Evolutionary conservation across 2,888 invertebrate species (phyloP), one percentile per base, ranked within the genome.

Genomic region (Trissonchulus latispiculum): DNA sequence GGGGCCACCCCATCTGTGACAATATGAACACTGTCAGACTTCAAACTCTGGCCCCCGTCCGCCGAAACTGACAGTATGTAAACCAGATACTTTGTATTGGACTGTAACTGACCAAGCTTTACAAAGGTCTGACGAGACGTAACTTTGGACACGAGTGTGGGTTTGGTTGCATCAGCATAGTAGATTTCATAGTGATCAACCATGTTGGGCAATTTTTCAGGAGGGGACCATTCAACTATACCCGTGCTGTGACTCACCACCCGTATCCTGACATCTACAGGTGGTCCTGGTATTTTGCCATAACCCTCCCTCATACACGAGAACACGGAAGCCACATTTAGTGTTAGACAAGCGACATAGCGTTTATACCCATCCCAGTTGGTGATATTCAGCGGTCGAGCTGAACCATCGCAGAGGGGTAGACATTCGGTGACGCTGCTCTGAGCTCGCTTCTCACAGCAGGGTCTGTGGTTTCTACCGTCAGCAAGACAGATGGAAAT

Each of bases 401-500:
- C 76, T 35, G 73, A 64, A 15, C 79, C 80, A 71, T 76, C 76
- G 73, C 79, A 82, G 8, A 81, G 37, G 23, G 76, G 77, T 64
- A 81, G 77, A 73, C 81, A 81, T 29, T 32, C 29, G 31, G 23
- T 29, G 35, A n/a, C 36, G 2, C 73, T 74, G 37, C 62, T 70
- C 67, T 78, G 75, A 31, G 78, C 77, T 15, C 77, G 75, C 3
- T 70, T 72, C 15, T 73, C 32, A 70, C 80, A 80, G 61, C 81
- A 81, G 23, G 71, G 71, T n/a, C 76, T 75, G 48, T 78, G 76
- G 73, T 81, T 78, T 35, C 80, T 75, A 28, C 80, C 81, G 48
- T 80, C 76, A 64, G 79, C 72, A 33, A 81, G 68, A 71, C 81
- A 81, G 29, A 74, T 71, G 1, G 80, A 75, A n/a, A 80, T 77